Percentiles rank a stretch among this genome's conserved stretches.
These are phyloP conservation scores for Setophaga petechia DNA, from an alignment of 2,113 vertebrate species.

Conservation along the genomic window DNA sequence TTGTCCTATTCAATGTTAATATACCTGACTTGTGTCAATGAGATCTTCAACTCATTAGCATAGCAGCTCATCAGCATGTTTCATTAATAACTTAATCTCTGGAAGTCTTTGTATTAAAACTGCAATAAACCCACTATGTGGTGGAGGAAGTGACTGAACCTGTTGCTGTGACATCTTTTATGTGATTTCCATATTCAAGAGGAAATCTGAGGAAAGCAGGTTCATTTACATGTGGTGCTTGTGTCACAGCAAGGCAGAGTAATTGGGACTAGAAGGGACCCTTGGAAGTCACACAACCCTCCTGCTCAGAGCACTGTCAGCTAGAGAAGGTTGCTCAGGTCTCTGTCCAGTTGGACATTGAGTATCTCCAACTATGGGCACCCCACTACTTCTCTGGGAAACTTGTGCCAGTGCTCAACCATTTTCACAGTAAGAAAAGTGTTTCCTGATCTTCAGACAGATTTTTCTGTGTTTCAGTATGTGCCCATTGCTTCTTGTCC, in stretches of 20 bases:
- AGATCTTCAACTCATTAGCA: neutral
- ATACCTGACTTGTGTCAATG: neutral
- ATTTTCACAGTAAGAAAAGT: neutral
- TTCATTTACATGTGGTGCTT: neutral
- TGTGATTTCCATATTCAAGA: neutral
- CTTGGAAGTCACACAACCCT: neutral
- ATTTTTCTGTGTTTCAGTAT: neutral
- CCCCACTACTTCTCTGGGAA: neutral
- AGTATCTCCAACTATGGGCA: neutral
- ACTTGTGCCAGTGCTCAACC: neutral
- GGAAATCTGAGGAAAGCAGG: neutral
- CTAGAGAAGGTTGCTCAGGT: neutral
- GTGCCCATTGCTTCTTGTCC: neutral
- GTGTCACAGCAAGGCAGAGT: neutral
- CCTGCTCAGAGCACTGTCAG: neutral
- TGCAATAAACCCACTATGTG: neutral
- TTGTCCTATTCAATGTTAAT: neutral
- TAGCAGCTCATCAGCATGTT: neutral
- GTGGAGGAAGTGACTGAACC: neutral
- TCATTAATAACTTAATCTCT: constrained; percentile 17
- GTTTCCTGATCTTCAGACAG: neutral
- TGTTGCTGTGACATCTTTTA: neutral
- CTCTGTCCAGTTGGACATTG: neutral
- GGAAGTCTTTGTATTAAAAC: neutral
- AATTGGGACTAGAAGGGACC: neutral